Evolutionary conservation across 2,113 vertebrate species (phyloP).

Genomic region (Taurulus bubalis): DNA sequence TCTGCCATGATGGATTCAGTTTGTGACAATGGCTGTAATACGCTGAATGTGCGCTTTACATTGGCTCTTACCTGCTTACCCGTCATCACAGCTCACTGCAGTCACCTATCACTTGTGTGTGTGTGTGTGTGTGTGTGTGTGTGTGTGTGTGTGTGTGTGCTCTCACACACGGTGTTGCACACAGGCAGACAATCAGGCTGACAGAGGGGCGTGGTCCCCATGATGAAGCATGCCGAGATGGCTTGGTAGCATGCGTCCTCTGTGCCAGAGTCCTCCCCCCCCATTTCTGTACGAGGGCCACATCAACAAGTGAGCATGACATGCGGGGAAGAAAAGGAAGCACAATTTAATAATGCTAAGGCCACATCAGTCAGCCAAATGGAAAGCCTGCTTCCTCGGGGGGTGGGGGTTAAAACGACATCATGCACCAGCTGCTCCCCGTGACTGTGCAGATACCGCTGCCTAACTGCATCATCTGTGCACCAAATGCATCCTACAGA

Average conservation of each 20-base stretch:
- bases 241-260: conserved; percentile 12
- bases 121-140: too few species aligned
- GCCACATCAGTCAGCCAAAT: conserved; percentile 75
- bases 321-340: conserved; percentile 41
- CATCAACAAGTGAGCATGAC: conserved; percentile 73
- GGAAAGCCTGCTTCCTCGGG: conserved; percentile 61
- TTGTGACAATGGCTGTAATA: conserved; percentile 75
- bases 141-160: background rate
- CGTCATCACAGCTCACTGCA: conserved; percentile 12
- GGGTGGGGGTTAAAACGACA: conserved; percentile 50
- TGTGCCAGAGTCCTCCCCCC: conserved; percentile 15
- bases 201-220: conserved; percentile 60
- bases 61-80: conserved; percentile 59
- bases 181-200: conserved; percentile 32
- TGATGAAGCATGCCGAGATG: conserved; percentile 37
- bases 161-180: background rate
- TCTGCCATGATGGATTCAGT: conserved; percentile 66
- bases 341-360: conserved; percentile 62
- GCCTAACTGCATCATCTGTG: conserved; percentile 60
- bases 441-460: conserved; percentile 68
- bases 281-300: conserved; percentile 30
- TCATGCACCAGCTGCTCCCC: conserved; percentile 75
- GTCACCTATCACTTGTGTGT: background rate
- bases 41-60: conserved; percentile 76
- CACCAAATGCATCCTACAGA: conserved; percentile 57